These are phyloP conservation scores for Tokudaia tokunoshimensis DNA, from an alignment of 2,797 vertebrate genomes.

Conservation along the genomic window DNA sequence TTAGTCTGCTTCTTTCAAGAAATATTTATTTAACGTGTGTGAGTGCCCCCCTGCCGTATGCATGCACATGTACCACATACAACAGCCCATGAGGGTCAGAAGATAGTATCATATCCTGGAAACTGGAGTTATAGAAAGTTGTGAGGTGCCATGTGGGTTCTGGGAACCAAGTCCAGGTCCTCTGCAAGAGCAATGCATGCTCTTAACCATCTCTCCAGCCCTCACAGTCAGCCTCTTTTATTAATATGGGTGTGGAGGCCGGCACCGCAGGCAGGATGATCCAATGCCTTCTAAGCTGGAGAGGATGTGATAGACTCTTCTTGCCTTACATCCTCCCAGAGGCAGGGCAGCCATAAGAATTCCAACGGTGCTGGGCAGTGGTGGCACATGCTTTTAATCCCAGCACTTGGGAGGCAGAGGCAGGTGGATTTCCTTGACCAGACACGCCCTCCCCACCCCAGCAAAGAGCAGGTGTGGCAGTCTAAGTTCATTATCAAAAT, in stretches of 20 bases:
- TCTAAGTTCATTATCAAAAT: constrained; percentile 20
- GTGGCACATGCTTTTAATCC: no score
- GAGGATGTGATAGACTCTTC: background rate
- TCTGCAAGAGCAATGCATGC: background rate
- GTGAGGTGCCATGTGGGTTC: background rate
- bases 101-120: background rate
- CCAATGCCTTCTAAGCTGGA: background rate
- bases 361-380: background rate
- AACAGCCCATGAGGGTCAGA: background rate
- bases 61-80: no score
- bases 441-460: background rate
- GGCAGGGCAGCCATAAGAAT: background rate
- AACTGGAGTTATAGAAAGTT: background rate
- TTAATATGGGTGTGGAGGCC: background rate
- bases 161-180: background rate
- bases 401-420: no score
- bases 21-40: background rate
- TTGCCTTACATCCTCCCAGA: background rate
- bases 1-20: background rate
- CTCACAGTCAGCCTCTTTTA: background rate
- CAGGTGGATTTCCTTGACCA: background rate
- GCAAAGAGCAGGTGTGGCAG: constrained; percentile 56
- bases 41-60: no score
- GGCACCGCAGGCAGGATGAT: background rate
- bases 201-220: no score